These are phyloP conservation scores for Drosophila sechellia DNA, from an alignment of 1,140 invertebrate species.

Conservation along the genomic window DNA sequence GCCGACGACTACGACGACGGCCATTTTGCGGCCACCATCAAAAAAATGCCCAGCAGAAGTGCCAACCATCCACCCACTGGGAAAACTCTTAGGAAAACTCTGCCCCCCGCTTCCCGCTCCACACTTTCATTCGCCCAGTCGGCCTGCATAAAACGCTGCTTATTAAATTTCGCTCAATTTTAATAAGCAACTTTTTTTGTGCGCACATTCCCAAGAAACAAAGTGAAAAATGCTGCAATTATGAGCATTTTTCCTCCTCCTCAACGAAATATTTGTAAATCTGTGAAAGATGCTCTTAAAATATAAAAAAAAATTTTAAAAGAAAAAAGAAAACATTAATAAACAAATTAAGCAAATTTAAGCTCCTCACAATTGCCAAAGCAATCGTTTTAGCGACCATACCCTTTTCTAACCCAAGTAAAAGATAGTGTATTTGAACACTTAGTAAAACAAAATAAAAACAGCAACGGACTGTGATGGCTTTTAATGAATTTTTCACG, in stretches of 20 bases:
- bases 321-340: not conserved
- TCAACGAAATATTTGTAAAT: slow-evolving; percentile 12
- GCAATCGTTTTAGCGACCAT: not conserved
- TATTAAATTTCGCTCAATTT: slow-evolving; percentile 81
- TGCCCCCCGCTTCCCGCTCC: not conserved
- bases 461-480: slow-evolving; percentile 41
- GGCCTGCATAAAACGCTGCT: slow-evolving; percentile 72
- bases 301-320: not conserved
- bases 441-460: not conserved
- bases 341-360: not conserved
- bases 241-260: slow-evolving; percentile 53
- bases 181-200: slow-evolving; percentile 75
- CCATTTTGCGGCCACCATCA: slow-evolving; percentile 65
- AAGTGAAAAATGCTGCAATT: slow-evolving; percentile 70
- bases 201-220: slow-evolving; percentile 65
- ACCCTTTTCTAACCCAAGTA: slow-evolving; percentile 4
- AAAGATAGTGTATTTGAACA: slow-evolving; percentile 14
- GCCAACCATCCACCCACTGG: slow-evolving; percentile 20
- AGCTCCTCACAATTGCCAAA: not conserved
- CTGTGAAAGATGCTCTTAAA: slow-evolving; percentile 15
- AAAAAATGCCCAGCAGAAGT: slow-evolving; percentile 54
- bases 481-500: slow-evolving; percentile 82
- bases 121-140: slow-evolving; percentile 37
- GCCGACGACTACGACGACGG: slow-evolving; percentile 27
- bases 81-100: slow-evolving; percentile 54